Conservation (phyloP, 1,140 invertebrate genomes). For the Coelopa frigida region DNA sequence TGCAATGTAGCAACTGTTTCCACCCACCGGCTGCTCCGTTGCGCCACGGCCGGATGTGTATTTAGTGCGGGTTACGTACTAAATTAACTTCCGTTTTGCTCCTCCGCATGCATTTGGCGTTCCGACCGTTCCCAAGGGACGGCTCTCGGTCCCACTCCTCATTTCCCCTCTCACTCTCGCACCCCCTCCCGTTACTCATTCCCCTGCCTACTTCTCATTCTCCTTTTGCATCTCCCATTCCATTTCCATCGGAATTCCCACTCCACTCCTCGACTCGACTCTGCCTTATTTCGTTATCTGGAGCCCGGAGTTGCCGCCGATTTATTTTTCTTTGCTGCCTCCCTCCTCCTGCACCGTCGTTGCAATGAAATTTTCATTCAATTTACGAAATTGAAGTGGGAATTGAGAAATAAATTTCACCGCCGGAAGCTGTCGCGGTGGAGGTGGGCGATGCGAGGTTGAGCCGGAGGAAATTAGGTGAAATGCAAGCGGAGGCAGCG, state of each 20-base stretch:
- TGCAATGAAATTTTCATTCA: conserved; percentile 45
- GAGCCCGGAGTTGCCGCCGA: too few species aligned
- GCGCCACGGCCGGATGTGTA: conserved; percentile 28
- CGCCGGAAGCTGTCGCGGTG: conserved; percentile 14
- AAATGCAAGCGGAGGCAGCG: too few species aligned
- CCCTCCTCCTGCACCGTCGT: too few species aligned
- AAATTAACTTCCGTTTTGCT: conserved; percentile 44
- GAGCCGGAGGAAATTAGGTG: conserved; percentile 32
- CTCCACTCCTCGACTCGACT: too few species aligned
- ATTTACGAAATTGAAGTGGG: conserved; percentile 44
- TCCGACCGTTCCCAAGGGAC: neutral
- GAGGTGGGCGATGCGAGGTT: conserved; percentile 13
- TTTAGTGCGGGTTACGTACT: conserved; percentile 43
- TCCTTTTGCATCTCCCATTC: too few species aligned
- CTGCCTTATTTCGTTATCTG: too few species aligned
- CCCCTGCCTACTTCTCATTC: too few species aligned
- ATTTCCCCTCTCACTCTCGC: too few species aligned
- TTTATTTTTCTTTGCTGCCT: too few species aligned
- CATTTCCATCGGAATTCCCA: too few species aligned
- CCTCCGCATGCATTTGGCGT: neutral
- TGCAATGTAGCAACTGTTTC: neutral
- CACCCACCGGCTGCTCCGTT: neutral
- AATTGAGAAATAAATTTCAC: conserved; percentile 43
- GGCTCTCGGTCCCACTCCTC: too few species aligned
- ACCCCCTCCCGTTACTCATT: too few species aligned